Conservation (phyloP, 2,888 invertebrate species). For the Acronicta alni region DNA sequence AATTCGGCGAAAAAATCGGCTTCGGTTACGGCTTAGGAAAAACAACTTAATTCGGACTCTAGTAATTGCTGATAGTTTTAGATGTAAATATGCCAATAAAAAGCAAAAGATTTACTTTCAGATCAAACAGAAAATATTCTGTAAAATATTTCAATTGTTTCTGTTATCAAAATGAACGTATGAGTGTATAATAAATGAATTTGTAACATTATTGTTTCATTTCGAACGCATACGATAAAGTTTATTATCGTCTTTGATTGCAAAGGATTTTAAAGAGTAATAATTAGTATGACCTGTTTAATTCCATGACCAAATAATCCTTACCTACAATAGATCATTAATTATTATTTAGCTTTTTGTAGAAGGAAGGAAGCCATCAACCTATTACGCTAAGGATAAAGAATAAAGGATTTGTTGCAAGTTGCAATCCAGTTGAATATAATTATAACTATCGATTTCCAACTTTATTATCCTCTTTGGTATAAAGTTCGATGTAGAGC, state of each 20-base stretch:
- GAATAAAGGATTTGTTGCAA: not conserved
- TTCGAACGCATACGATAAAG: not conserved
- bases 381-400: not conserved
- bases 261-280: too few species aligned
- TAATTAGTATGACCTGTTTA: too few species aligned
- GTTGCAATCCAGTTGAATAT: not conserved
- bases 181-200: not conserved
- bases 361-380: not conserved
- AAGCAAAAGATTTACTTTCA: too few species aligned
- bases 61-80: too few species aligned
- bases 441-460: slow-evolving; percentile 7
- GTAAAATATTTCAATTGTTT: too few species aligned
- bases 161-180: not conserved
- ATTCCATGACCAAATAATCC: too few species aligned
- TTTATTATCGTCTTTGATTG: not conserved
- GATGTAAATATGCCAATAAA: too few species aligned
- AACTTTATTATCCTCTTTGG: slow-evolving; percentile 17
- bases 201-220: not conserved
- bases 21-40: too few species aligned
- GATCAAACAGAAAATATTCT: too few species aligned
- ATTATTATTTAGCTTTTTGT: slow-evolving; percentile 3
- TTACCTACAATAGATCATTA: not conserved
- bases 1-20: too few species aligned
- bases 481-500: not conserved
- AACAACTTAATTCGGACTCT: too few species aligned